These are phyloP conservation scores for Cotesia typhae DNA, from an alignment of 1,140 invertebrate species.

Conservation along the genomic window DNA sequence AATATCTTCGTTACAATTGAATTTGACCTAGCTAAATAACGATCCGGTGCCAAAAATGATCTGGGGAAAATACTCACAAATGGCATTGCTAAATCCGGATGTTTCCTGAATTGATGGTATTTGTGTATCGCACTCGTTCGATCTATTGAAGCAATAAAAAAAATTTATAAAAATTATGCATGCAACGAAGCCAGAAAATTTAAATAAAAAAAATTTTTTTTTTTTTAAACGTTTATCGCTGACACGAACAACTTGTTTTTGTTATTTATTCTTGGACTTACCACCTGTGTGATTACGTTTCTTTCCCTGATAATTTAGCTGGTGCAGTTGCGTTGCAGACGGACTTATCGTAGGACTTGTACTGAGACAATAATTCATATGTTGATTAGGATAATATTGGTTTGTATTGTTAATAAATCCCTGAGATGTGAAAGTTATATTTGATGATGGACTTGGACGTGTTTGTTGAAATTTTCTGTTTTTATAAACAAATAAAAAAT, in stretches of 20 bases:
- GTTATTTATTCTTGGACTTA: slow-evolving; percentile 33
- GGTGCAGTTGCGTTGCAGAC: slow-evolving; percentile 45
- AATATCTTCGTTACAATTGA: slow-evolving; percentile 58
- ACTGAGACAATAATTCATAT: slow-evolving; percentile 46
- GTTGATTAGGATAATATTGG: slow-evolving; percentile 55
- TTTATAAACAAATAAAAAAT: slow-evolving; percentile 21
- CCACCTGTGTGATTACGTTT: slow-evolving; percentile 54
- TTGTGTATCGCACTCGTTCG: slow-evolving; percentile 53
- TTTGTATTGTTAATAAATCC: slow-evolving; percentile 45
- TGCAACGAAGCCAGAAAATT: too few relatives aligned
- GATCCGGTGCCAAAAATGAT: slow-evolving; percentile 62
- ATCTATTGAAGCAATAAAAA: slow-evolving; percentile 36
- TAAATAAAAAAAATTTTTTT: slow-evolving; percentile 37
- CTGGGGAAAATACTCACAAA: slow-evolving; percentile 46
- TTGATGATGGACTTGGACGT: slow-evolving; percentile 34
- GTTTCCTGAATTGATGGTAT: slow-evolving; percentile 54
- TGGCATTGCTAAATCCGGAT: slow-evolving; percentile 43
- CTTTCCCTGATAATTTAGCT: slow-evolving; percentile 58
- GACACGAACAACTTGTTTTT: neutral
- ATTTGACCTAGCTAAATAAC: slow-evolving; percentile 65
- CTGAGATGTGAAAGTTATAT: slow-evolving; percentile 42
- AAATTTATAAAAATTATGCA: too few relatives aligned
- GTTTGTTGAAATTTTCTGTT: slow-evolving; percentile 49
- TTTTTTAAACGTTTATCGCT: neutral
- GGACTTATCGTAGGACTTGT: slow-evolving; percentile 45